phyloP scores from a whole-genome alignment of 2,797 vertebrate genomes.

The Sebastolobus alascanus region DNA sequence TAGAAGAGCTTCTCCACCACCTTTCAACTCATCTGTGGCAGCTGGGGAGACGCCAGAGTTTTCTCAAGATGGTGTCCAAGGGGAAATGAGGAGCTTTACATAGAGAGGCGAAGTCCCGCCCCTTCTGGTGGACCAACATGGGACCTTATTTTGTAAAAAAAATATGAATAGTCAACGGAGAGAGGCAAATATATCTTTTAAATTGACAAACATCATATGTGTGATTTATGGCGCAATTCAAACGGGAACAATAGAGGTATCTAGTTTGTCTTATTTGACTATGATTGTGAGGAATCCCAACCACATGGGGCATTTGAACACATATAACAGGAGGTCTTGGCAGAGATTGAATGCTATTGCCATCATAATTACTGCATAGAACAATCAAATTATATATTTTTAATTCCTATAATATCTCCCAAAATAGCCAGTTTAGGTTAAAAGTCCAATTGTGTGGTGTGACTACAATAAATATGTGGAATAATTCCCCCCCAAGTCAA shows the following conservation, averaged over 20 bases:
- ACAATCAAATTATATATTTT: too few relatives aligned
- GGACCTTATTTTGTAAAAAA: too few relatives aligned
- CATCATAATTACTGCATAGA: too few relatives aligned
- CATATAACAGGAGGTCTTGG: background rate
- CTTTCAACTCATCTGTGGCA: constrained; percentile 13
- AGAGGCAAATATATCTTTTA: too few relatives aligned
- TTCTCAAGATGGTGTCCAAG: background rate
- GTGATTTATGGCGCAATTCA: too few relatives aligned
- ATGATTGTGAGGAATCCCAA: background rate
- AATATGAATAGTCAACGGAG: too few relatives aligned
- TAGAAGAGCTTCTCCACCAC: constrained; percentile 7
- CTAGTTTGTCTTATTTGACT: background rate
- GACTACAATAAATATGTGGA: background rate
- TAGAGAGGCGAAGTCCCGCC: background rate
- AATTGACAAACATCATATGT: too few relatives aligned
- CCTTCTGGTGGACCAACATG: too few relatives aligned
- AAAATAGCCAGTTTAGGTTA: background rate
- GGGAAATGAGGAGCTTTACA: background rate
- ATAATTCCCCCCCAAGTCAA: background rate
- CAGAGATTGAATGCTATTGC: background rate
- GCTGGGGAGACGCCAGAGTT: constrained; percentile 10
- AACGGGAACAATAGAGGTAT: background rate
- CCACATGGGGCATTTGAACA: background rate
- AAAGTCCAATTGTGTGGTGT: background rate
- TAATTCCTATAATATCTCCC: background rate